Percentiles rank a stretch among this genome's conserved stretches.
These are phyloP conservation scores for Microchirus variegatus DNA, from an alignment of 2,797 vertebrate species.

Conservation along the genomic window DNA sequence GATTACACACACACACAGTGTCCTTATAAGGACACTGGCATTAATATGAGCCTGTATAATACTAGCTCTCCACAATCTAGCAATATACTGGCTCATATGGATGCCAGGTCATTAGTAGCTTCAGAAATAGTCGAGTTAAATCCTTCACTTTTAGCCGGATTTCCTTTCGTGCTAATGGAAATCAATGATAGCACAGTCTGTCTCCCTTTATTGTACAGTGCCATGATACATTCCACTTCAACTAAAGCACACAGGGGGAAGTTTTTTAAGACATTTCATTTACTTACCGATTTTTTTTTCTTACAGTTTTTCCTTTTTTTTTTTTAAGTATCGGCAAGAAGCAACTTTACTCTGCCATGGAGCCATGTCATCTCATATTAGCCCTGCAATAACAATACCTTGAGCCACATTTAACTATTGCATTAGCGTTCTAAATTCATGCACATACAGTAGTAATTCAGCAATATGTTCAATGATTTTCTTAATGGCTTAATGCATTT, in stretches of 20 bases:
- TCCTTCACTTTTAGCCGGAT: slow-evolving; percentile 50
- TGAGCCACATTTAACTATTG: slow-evolving; percentile 47
- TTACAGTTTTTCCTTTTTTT: slow-evolving; percentile 28
- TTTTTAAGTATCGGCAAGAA: slow-evolving; percentile 39
- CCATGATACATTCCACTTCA: slow-evolving; percentile 79
- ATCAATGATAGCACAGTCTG: slow-evolving; percentile 68
- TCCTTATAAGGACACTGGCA: slow-evolving; percentile 1
- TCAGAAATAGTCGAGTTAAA: slow-evolving; percentile 46
- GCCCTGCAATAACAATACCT: slow-evolving; percentile 70
- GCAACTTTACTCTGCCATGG: slow-evolving; percentile 41
- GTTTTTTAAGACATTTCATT: slow-evolving; percentile 48
- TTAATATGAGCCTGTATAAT: not conserved
- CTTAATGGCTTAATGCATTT: slow-evolving; percentile 45
- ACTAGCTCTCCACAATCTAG: slow-evolving; percentile 31
- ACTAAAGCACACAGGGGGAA: slow-evolving; percentile 72
- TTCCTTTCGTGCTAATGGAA: slow-evolving; percentile 63
- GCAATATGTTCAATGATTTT: slow-evolving; percentile 65
- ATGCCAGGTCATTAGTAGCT: slow-evolving; percentile 51
- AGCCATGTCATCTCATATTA: slow-evolving; percentile 58
- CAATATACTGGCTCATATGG: slow-evolving; percentile 54
- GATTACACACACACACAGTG: not conserved
- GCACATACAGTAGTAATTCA: slow-evolving; percentile 66
- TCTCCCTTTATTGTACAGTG: slow-evolving; percentile 79
- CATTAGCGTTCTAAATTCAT: slow-evolving; percentile 40
- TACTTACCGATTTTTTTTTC: slow-evolving; percentile 11